phyloP scores from a whole-genome alignment of 2,113 vertebrate species.

The Sphyrna mokarran region DNA sequence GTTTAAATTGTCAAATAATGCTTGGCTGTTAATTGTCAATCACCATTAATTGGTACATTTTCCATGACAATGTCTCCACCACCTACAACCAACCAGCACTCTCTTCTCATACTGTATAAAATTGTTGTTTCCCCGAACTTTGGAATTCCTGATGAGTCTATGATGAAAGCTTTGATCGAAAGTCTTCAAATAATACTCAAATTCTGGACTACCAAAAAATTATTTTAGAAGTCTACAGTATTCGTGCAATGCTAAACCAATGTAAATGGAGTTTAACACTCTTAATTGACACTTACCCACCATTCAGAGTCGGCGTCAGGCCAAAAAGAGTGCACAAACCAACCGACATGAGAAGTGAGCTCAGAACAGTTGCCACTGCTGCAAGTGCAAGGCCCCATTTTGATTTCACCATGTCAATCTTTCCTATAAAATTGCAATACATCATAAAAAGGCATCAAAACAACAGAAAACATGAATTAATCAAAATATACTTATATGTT shows the following conservation, averaged over 20 bases:
- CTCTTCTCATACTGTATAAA: too few species aligned
- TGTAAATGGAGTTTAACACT: neutral
- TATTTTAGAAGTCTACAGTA: neutral
- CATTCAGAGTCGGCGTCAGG: conserved; percentile 90
- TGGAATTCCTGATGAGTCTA: too few species aligned
- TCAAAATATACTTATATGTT: neutral
- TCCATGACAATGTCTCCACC: too few species aligned
- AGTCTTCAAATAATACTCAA: too few species aligned
- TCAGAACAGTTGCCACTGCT: conserved; percentile 91
- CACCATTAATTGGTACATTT: too few species aligned
- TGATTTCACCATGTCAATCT: conserved; percentile 98
- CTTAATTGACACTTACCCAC: conserved; percentile 68
- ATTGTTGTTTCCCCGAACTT: too few species aligned
- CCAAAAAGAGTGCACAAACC: conserved; percentile 93
- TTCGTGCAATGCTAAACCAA: neutral
- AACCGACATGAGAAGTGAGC: conserved; percentile 96
- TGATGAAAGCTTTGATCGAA: too few species aligned
- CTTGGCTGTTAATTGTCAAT: too few species aligned
- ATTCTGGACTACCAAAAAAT: too few species aligned
- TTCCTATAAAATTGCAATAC: conserved; percentile 61
- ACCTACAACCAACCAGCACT: too few species aligned
- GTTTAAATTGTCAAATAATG: too few species aligned
- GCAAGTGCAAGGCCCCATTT: conserved; percentile 96
- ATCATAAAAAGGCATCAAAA: neutral
- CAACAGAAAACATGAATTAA: neutral